Evolutionary conservation across 2,888 invertebrate species (phyloP).

Genomic region (Rotaria macrura): DNA sequence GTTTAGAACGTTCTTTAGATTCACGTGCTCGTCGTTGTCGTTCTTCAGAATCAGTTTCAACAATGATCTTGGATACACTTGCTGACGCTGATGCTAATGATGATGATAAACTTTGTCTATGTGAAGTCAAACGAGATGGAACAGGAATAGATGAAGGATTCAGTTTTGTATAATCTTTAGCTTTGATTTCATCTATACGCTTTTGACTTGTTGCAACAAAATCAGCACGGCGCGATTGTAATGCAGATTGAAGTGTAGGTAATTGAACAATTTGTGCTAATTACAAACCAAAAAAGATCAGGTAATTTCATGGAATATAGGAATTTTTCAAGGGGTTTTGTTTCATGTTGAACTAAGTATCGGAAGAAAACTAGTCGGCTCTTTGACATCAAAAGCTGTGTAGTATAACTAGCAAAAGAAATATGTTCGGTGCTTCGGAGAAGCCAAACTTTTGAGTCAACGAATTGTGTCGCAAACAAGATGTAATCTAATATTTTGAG

Average conservation of each 20-base stretch:
- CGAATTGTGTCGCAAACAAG: no score
- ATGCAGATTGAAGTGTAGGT: neutral
- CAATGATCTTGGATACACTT: neutral
- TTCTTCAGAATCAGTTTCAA: neutral
- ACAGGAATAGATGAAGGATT: neutral
- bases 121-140: neutral
- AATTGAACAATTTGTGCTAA: neutral
- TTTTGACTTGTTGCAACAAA: conserved; percentile 2
- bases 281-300: neutral
- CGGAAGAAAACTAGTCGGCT: no score
- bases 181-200: neutral
- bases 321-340: no score
- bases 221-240: neutral
- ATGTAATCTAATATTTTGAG: no score
- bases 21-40: neutral
- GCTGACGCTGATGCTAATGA: neutral
- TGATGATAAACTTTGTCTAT: neutral
- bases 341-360: no score
- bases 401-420: no score
- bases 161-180: neutral
- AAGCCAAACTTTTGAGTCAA: no score
- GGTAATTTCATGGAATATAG: neutral
- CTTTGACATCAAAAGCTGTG: no score
- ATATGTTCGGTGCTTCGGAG: no score
- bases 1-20: neutral